Evolutionary conservation across 2,113 vertebrate species (phyloP).

Genomic region (Hyperoodon ampullatus): DNA sequence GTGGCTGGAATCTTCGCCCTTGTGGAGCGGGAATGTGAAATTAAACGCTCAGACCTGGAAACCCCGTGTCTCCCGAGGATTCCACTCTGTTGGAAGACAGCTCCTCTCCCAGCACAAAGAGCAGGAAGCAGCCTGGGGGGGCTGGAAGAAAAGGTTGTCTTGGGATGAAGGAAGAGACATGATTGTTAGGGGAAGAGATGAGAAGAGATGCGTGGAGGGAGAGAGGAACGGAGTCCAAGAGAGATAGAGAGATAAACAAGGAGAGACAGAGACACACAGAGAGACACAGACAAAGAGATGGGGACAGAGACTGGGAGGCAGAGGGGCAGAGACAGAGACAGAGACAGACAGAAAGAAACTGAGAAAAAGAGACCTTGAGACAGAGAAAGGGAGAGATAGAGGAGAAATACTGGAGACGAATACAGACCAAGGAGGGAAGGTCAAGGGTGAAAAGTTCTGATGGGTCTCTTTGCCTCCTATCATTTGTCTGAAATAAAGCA

Average conservation of each 20-base stretch:
- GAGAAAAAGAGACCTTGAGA: neutral
- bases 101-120: constrained; percentile 79
- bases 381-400: neutral
- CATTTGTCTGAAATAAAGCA: neutral
- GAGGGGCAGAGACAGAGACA: neutral
- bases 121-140: constrained; percentile 51
- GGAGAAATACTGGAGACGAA: neutral
- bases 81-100: constrained; percentile 81
- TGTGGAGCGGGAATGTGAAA: constrained; percentile 79
- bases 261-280: constrained; percentile 48
- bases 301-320: neutral
- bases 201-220: constrained; percentile 54
- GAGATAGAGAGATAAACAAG: constrained; percentile 37
- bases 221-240: constrained; percentile 29
- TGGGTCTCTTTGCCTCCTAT: neutral
- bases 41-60: constrained; percentile 84
- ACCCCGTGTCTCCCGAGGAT: constrained; percentile 61
- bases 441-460: neutral
- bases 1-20: constrained; percentile 80
- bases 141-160: constrained; percentile 74
- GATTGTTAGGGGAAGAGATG: constrained; percentile 22
- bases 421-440: neutral
- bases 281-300: neutral
- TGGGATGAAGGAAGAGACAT: constrained; percentile 76
- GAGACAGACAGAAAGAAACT: neutral